These are phyloP conservation scores for Crotophaga sulcirostris DNA, from an alignment of 2,113 vertebrate genomes.

Conservation along the genomic window DNA sequence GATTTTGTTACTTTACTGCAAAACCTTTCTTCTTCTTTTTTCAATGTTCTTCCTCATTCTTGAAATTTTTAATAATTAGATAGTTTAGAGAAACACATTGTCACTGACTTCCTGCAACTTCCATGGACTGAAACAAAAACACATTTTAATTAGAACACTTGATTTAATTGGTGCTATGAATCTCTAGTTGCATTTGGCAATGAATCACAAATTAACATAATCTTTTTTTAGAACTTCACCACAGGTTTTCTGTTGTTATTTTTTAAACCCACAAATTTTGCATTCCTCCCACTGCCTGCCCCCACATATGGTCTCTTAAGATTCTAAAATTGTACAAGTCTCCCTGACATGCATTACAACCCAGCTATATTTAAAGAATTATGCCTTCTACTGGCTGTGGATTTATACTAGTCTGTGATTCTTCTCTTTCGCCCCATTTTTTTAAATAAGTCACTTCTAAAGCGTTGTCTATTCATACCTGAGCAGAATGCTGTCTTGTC, in stretches of 20 bases:
- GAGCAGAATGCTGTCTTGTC: background rate
- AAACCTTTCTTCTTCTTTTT: background rate
- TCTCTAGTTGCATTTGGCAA: slow-evolving; percentile 31
- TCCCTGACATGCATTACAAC: slow-evolving; percentile 21
- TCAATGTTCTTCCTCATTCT: background rate
- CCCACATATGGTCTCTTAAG: slow-evolving; percentile 51
- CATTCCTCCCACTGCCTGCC: slow-evolving; percentile 52
- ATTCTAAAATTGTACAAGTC: slow-evolving; percentile 25
- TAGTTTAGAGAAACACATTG: background rate
- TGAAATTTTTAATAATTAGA: background rate
- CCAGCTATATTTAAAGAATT: slow-evolving; percentile 33
- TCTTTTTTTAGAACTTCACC: slow-evolving; percentile 13
- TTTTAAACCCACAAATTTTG: slow-evolving; percentile 65
- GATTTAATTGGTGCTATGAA: slow-evolving; percentile 8
- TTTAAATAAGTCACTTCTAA: background rate
- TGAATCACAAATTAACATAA: slow-evolving; percentile 58
- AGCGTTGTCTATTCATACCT: background rate
- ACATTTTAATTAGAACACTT: slow-evolving; percentile 47
- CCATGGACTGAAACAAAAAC: background rate
- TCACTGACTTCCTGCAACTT: background rate
- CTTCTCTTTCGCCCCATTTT: rapidly evolving
- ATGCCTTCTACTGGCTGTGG: background rate
- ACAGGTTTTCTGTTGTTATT: slow-evolving; percentile 65
- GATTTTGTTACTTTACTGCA: background rate
- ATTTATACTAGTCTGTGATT: slow-evolving; percentile 7